Conservation (phyloP, 1,140 invertebrate genomes). For the Yoshiicerus persimilis region DNA sequence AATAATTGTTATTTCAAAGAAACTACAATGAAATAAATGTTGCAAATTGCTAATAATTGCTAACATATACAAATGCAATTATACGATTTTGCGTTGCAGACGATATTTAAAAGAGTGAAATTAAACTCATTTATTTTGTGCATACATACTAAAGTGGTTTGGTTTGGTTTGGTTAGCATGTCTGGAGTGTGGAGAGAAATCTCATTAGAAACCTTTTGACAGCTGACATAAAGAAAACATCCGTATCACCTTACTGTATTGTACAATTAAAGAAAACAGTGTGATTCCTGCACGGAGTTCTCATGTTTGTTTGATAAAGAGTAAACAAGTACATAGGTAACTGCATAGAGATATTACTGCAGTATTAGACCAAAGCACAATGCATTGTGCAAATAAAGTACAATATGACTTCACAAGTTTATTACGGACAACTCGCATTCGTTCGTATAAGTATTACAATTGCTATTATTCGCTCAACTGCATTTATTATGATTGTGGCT, state of each 20-base stretch:
- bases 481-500: background rate
- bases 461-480: background rate
- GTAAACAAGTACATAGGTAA: background rate
- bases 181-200: background rate
- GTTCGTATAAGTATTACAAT: background rate
- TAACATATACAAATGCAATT: background rate
- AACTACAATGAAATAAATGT: background rate
- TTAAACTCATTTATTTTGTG: background rate
- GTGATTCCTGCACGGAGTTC: slow-evolving; percentile 17
- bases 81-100: too few species aligned
- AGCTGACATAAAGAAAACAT: slow-evolving; percentile 22
- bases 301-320: background rate
- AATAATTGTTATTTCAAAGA: too few species aligned
- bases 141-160: background rate
- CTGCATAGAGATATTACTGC: too few species aligned
- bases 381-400: background rate
- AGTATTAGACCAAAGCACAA: background rate
- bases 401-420: background rate
- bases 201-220: slow-evolving; percentile 22
- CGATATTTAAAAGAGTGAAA: background rate
- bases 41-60: too few species aligned
- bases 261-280: slow-evolving; percentile 18
- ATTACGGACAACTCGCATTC: background rate
- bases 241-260: background rate
- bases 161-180: background rate